Evolutionary conservation across 2,113 vertebrate species (phyloP).

Genomic region (Pampusana beccarii): DNA sequence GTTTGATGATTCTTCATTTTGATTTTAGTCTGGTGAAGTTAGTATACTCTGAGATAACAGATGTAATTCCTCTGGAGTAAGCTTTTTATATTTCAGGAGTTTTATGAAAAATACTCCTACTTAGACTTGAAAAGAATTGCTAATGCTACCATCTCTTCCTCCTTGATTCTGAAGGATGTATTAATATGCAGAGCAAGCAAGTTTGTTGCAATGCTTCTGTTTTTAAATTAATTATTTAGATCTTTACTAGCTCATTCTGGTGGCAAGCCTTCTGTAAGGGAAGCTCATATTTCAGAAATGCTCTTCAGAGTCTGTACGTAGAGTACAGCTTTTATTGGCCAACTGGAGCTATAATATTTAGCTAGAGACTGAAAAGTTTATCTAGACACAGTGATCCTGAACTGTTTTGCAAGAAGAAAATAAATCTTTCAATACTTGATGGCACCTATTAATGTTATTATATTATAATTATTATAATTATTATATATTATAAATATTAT

Average conservation of each 20-base stretch:
- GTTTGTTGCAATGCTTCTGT: neutral
- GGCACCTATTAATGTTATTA: neutral
- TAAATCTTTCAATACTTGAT: neutral
- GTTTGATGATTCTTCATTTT: neutral
- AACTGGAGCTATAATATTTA: neutral
- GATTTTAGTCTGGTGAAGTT: neutral
- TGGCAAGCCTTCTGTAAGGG: neutral
- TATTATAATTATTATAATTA: no score
- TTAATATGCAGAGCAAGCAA: neutral
- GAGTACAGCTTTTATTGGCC: neutral
- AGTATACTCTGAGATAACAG: neutral
- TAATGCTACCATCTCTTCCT: neutral
- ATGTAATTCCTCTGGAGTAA: neutral
- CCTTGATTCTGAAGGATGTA: neutral
- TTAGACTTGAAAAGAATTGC: neutral
- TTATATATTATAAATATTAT: no score
- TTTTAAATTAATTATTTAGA: neutral
- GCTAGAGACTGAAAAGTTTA: neutral
- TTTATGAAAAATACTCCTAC: neutral
- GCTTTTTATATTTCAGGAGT: neutral
- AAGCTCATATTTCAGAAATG: neutral
- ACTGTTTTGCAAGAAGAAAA: neutral
- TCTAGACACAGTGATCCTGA: neutral
- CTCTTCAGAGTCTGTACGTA: neutral
- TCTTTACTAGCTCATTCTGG: neutral